These are phyloP conservation scores for Lepidocolaptes lacrymiger DNA, from an alignment of 2,797 vertebrate genomes.

Conservation along the genomic window DNA sequence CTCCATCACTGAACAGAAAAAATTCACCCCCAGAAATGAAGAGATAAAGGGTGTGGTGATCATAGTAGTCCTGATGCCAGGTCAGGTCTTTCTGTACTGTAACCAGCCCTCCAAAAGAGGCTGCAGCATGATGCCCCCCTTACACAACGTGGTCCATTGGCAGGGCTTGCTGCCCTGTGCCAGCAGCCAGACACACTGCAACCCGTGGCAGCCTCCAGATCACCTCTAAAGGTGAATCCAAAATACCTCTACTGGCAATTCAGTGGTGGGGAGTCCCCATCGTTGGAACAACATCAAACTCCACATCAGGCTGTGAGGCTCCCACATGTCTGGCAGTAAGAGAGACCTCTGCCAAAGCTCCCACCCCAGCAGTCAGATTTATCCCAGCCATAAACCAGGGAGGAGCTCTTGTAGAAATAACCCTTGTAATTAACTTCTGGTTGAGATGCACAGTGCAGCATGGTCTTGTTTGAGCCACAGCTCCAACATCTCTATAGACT, in stretches of 20 bases:
- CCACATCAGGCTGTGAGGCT: background rate
- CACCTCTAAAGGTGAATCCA: background rate
- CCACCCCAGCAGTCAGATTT: background rate
- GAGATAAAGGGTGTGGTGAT: background rate
- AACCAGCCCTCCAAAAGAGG: background rate
- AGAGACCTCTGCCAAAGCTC: background rate
- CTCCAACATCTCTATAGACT: background rate
- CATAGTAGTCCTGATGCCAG: background rate
- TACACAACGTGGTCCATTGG: accelerated
- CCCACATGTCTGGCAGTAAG: background rate
- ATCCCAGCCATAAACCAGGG: background rate
- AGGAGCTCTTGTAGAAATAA: background rate
- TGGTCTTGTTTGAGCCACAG: background rate
- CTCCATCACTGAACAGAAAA: background rate
- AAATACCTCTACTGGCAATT: background rate
- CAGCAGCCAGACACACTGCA: background rate
- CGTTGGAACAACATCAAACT: background rate
- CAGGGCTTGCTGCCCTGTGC: accelerated
- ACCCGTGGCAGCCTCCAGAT: background rate
- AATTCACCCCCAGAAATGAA: background rate
- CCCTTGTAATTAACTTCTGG: accelerated
- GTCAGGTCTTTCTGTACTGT: background rate
- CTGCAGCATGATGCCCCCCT: background rate
- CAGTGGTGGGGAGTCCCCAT: background rate
- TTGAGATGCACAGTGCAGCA: background rate